Evolutionary conservation across 2,797 vertebrate species (phyloP), one percentile per base, ranked within the genome.

Genomic region (Choloepus didactylus): DNA sequence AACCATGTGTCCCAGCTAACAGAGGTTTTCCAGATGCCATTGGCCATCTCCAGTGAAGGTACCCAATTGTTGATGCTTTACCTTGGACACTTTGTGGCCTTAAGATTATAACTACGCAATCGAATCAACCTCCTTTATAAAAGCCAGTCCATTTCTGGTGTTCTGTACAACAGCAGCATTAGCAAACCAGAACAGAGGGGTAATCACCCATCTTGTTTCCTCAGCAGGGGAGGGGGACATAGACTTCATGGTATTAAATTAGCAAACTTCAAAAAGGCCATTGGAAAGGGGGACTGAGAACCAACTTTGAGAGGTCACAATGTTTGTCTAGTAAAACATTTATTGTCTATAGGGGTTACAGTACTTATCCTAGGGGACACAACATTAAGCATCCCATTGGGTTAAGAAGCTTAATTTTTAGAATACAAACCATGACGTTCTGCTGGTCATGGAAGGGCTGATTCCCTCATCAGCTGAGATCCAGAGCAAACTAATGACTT

Each of bases 401-500:
- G 67, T 76, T 84, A 75, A 75, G 76, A 35, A 21, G 67, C 67
- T 67, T 38, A 80, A 75, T 38, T 56, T 11, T 85, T 70, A 76
- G 80, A 70, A 51, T 16, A 25, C 3, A 38, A 31, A 44, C 27
- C 35, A 14, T 88, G 77, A 92, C 70, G 31, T 81, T 91, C 41
- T 75, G 0, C 66, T 41, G 27, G 38, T 54, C 38, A 72, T 62
- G 6, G 70, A 66, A 31, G 81, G 15, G 16, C 35, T 49, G 31
- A 59, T 64, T 85, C 4, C 44, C 60, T 69, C 6, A 2, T 75
- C 29, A 76, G 5, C 41, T 41, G 19, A 84, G 51, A 81, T 31
- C 69, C 29, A 5, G 62, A 92, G 46, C 31, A 44, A 88, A 91
- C 59, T n/a, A 84, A 56, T 75, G 64, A 81, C 56, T 91, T 67